Evolutionary conservation across 1,140 invertebrate species (phyloP), one percentile per base, ranked within the genome.

Genomic region (Ctenoplectra terminalis): DNA sequence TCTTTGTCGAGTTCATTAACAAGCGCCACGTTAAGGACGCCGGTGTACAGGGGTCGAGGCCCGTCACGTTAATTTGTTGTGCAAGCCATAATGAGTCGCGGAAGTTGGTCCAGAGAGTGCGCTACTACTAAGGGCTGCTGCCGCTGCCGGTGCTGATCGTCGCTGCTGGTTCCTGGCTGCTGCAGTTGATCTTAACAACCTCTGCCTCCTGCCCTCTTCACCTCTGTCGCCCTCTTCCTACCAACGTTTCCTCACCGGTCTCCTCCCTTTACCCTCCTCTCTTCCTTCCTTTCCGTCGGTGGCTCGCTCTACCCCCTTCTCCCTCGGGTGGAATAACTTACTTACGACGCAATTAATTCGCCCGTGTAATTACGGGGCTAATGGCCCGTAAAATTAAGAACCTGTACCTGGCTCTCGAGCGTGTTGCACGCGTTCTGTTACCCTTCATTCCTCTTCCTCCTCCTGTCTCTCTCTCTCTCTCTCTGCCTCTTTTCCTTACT

Each of bases 331-430:
- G 80, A 88, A 88, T 91, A 91, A 90, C 91, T 92, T 88, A 91
- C 90, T 92, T 90, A 90, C 87, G 84, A 80, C 67, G 90, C 90
- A 89, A 91, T 92, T 91, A 92, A 92, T 92, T 92, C 88, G 81
- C 85, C 69, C 88, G 83, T 89, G 85, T 92, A 91, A 91, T 92
- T 92, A 92, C 88, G 83, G 77, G 82, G 82, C 89, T 92, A 92
- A 92, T 92, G 88, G 89, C 83, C 84, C 88, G 87, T 92, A 88
- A 92, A 91, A 92, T 92, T 91, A 91, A 92, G 88, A 90, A 91
- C 84, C 87, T 83, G 88, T 89, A 90, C 87, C 79, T 80, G 84
- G 56, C 67, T 79, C 61, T 85, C 73, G 72, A 74, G 83, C 78
- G 79, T 78, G 84, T 88, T 86, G 80, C 82, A 88, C 87, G 75